phyloP scores from a whole-genome alignment of 2,888 invertebrate species.

The Chloromyia formosa region DNA sequence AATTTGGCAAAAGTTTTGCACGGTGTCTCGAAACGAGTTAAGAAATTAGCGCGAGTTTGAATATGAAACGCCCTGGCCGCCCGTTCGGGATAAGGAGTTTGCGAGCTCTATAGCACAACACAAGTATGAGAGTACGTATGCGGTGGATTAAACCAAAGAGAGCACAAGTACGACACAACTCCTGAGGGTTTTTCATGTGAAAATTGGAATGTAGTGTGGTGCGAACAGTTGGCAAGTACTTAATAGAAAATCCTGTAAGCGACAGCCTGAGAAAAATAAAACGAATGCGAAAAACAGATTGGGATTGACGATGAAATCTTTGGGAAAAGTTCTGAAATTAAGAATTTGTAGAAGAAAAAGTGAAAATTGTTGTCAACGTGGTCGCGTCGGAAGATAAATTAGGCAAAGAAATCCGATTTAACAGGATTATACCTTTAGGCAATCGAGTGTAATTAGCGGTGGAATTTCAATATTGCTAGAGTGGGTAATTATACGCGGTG shows the following conservation, averaged over 20 bases:
- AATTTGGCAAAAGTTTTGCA: constrained; percentile 35
- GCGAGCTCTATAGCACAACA: neutral
- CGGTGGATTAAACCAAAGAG: constrained; percentile 28
- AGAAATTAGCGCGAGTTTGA: constrained; percentile 35
- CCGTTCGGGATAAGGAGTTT: neutral
- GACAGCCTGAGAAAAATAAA: constrained; percentile 3
- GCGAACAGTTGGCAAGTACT: constrained; percentile 39
- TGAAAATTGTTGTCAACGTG: too few relatives aligned
- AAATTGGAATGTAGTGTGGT: constrained; percentile 30
- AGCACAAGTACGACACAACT: constrained; percentile 26
- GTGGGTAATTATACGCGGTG: too few relatives aligned
- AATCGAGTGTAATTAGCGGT: too few relatives aligned
- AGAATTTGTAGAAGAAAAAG: too few relatives aligned
- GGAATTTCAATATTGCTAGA: too few relatives aligned
- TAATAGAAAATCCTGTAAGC: constrained; percentile 21
- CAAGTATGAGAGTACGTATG: constrained; percentile 20
- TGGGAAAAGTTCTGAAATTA: too few relatives aligned
- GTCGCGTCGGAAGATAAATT: too few relatives aligned
- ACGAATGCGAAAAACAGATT: neutral
- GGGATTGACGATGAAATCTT: too few relatives aligned
- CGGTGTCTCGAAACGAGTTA: neutral
- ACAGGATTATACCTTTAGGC: too few relatives aligned
- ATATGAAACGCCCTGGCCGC: constrained; percentile 9
- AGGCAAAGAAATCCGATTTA: too few relatives aligned
- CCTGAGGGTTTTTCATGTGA: constrained; percentile 34